Base-by-base conservation (phyloP, 2,797 vertebrate species). In the Syngnathus acus region DNA sequence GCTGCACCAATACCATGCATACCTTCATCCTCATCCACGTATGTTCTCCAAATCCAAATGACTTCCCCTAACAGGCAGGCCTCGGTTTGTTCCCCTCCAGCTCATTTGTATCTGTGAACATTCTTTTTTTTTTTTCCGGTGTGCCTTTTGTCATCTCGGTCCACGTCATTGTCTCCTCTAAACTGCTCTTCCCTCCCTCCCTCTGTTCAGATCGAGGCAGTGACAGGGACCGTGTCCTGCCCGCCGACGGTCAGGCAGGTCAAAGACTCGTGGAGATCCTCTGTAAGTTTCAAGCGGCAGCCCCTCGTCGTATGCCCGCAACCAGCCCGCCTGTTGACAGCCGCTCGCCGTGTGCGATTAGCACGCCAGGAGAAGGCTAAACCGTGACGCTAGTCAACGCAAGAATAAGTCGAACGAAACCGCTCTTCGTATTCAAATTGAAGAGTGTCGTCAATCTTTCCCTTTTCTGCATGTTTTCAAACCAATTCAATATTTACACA, bases 181-280 rank as follows among this genome's bases (percentile, higher is more conserved):
- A 87, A 87, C 82, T 86, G 69, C 84, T 87, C 79, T 89, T 84
- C 64, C 86, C 88, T 86, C 51, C 86, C 87, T 54, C 64, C 63
- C 77, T 89, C 78, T 89, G 76, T 84, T 84, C 86, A 90, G 90
- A 88, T 89, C 40, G 89, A 90, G 88, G 82, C 81, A 84, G 88
- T 80, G 85, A 77, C 86, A 82, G 84, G 82, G 83, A 84, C 86
- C 65, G 87, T 86, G 87, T 86, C 87, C 79, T 86, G 88, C 78
- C 82, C 86, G 58, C 77, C 82, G 78, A 80, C 86, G 82, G 78
- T 86, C 87, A 87, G 82, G 78, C 89, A 87, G 88, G 87, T 86
- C 87, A 87, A 73, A 87, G 90, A 89, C 81, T 81, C 86, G 26
- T 86, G 82, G 86, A 88, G 84, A 87, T 82, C 43, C 79, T 83